These are phyloP conservation scores for Mormoops blainvillei DNA, from an alignment of 2,113 vertebrate genomes.

Conservation along the genomic window DNA sequence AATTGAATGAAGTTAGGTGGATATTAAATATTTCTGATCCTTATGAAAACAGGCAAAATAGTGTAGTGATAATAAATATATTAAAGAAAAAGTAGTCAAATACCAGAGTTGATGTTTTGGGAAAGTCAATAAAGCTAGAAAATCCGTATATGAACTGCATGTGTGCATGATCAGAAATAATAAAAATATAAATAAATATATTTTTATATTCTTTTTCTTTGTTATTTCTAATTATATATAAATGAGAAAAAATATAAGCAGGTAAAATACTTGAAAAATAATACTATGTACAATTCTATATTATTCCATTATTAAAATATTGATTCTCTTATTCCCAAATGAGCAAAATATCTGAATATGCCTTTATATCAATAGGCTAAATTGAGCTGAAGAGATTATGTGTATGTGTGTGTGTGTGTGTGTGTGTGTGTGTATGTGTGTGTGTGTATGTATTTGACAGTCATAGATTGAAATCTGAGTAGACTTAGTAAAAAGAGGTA, in stretches of 20 bases:
- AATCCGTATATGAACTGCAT: neutral
- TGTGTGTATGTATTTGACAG: neutral
- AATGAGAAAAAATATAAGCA: neutral
- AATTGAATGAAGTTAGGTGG: neutral
- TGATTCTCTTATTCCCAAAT: neutral
- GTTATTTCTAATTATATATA: neutral
- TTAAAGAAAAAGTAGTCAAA: neutral
- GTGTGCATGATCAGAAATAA: neutral
- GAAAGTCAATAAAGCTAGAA: neutral
- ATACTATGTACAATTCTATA: neutral
- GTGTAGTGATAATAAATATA: neutral
- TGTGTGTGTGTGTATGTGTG: neutral
- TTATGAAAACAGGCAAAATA: neutral
- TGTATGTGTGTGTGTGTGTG: neutral
- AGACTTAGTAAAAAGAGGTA: neutral
- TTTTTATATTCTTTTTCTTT: neutral
- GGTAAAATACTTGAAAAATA: neutral
- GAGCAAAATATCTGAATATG: neutral
- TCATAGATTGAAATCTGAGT: neutral
- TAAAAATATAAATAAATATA: neutral
- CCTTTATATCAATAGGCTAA: neutral
- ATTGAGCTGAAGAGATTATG: neutral
- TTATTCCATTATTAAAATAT: neutral
- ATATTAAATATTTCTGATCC: neutral
- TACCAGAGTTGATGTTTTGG: neutral